Conservation (phyloP, 2,113 vertebrate species). For the Sinosuthora webbiana region DNA sequence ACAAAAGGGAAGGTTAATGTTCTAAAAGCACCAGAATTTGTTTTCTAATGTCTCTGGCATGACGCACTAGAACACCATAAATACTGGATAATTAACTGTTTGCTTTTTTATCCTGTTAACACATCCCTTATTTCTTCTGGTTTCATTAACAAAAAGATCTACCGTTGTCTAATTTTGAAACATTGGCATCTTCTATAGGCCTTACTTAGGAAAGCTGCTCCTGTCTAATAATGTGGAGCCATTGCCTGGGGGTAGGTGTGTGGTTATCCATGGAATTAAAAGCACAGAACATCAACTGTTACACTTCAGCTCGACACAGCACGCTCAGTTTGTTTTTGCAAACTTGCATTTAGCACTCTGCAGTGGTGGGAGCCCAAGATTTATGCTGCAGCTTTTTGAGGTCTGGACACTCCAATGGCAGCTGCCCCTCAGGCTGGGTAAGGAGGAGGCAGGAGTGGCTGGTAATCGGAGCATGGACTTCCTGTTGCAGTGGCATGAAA, state of each 20-base stretch:
- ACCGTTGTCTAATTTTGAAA: not conserved
- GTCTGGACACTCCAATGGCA: rapidly evolving
- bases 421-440: not conserved
- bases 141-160: not conserved
- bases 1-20: not conserved
- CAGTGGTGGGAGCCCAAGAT: not conserved
- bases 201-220: not conserved
- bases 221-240: not conserved
- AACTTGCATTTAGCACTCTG: not conserved
- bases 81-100: not conserved
- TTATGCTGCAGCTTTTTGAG: rapidly evolving
- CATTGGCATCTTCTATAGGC: not conserved
- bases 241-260: not conserved
- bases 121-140: not conserved
- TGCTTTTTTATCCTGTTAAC: not conserved
- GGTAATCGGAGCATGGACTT: rapidly evolving
- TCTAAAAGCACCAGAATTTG: not conserved
- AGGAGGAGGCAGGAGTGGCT: not conserved
- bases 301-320: not conserved
- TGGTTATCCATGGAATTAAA: not conserved
- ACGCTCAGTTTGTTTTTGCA: not conserved
- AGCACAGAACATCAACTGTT: not conserved
- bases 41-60: not conserved
- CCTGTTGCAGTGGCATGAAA: not conserved
- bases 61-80: not conserved